Conservation (phyloP, 1,140 invertebrate genomes). For the Zaprionus gabonicus region DNA sequence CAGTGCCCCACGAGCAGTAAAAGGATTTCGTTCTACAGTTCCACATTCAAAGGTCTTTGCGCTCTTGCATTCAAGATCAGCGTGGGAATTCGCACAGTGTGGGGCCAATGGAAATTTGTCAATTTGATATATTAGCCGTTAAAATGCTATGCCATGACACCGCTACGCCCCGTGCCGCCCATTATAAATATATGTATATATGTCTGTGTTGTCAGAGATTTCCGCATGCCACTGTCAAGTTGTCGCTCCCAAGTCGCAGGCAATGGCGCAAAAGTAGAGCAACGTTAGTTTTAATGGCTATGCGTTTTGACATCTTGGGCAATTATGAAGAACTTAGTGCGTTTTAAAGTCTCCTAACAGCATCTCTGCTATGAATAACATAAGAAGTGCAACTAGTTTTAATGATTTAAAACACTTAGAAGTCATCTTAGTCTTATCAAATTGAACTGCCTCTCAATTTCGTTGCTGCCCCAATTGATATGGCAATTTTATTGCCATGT, state of each 20-base stretch:
- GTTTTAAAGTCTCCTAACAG: not conserved
- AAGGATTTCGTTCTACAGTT: slow-evolving; percentile 37
- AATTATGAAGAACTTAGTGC: not conserved
- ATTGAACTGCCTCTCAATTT: not conserved
- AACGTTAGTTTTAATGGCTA: slow-evolving; percentile 27
- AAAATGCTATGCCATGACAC: not conserved
- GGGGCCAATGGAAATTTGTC: slow-evolving; percentile 56
- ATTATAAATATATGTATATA: not conserved
- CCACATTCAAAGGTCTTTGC: slow-evolving; percentile 32
- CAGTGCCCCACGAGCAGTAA: slow-evolving; percentile 45
- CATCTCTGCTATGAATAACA: not conserved
- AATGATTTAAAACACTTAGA: not conserved
- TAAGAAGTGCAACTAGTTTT: not conserved
- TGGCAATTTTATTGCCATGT: slow-evolving; percentile 45
- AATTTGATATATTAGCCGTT: slow-evolving; percentile 58
- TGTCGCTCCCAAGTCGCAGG: slow-evolving; percentile 19
- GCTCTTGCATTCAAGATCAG: slow-evolving; percentile 20
- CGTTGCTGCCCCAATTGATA: slow-evolving; percentile 20
- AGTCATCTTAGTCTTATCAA: not conserved
- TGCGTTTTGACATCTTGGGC: not conserved
- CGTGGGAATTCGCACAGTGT: not conserved
- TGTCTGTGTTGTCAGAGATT: slow-evolving; percentile 49
- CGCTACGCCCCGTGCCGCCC: not conserved
- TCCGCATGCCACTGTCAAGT: slow-evolving; percentile 58
- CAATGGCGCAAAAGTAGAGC: slow-evolving; percentile 43